Evolutionary conservation across 2,797 vertebrate genomes (phyloP).

Genomic region (Rousettus madagascariensis): DNA sequence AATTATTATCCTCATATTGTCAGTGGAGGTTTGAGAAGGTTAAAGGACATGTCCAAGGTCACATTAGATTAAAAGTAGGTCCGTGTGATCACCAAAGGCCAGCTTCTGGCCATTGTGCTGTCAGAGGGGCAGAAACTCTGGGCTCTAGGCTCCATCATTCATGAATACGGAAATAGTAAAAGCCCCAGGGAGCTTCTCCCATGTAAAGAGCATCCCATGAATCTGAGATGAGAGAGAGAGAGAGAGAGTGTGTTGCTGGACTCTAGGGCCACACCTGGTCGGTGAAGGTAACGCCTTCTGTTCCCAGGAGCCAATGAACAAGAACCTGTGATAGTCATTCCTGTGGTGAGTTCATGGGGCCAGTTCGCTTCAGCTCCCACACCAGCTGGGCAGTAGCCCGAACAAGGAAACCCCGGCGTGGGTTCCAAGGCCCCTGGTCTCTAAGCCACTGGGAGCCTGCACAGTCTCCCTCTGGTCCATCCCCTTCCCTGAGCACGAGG

Average conservation of each 20-base stretch:
- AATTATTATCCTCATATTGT: background rate
- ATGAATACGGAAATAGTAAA: background rate
- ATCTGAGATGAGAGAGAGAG: background rate
- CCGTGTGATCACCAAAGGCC: background rate
- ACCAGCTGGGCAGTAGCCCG: background rate
- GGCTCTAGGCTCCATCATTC: background rate
- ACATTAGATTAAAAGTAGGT: background rate
- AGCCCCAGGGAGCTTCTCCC: background rate
- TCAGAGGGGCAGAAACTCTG: background rate
- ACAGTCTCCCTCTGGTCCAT: background rate
- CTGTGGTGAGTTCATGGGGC: fast-evolving
- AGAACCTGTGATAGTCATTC: background rate
- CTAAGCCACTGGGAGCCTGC: background rate
- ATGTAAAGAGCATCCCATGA: background rate
- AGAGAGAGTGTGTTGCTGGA: background rate
- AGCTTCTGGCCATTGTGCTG: background rate
- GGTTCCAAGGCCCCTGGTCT: background rate
- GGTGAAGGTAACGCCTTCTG: background rate
- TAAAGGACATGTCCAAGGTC: background rate
- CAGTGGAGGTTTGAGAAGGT: background rate
- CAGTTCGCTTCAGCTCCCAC: background rate
- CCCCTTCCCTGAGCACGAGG: background rate
- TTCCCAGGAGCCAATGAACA: background rate
- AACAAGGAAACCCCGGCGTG: background rate
- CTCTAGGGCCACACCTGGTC: background rate